These are phyloP conservation scores for Gryon sp. DNA, from an alignment of 1,140 invertebrate genomes.

Conservation along the genomic window DNA sequence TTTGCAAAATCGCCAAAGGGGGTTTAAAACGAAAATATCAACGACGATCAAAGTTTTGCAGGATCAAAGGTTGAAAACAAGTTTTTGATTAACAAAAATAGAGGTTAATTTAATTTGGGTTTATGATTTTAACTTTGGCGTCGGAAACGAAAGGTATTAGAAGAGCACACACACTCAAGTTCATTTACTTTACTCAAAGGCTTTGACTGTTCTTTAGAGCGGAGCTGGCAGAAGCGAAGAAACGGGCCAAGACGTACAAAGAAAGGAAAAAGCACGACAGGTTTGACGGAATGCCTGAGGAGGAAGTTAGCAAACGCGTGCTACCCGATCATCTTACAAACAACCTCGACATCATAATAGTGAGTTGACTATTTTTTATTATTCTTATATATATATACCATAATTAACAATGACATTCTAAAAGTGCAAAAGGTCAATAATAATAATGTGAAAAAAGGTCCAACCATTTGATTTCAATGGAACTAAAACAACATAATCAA, in stretches of 20 bases:
- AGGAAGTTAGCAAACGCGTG: constrained; percentile 94
- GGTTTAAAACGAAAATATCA: constrained; percentile 11
- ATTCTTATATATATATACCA: constrained; percentile 29
- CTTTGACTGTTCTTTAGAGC: constrained; percentile 78
- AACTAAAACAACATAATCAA: too few species aligned
- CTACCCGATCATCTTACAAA: constrained; percentile 95
- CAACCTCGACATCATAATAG: constrained; percentile 98
- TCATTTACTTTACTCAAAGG: constrained; percentile 58
- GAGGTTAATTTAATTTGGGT: constrained; percentile 51
- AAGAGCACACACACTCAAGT: constrained; percentile 48
- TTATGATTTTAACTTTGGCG: constrained; percentile 54
- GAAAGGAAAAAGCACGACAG: constrained; percentile 96
- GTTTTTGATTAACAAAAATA: constrained; percentile 47
- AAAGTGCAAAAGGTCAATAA: too few species aligned
- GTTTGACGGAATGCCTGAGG: constrained; percentile 98
- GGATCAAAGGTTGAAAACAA: constrained; percentile 18
- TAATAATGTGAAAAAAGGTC: background rate
- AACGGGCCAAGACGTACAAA: constrained; percentile 86
- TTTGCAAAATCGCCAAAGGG: constrained; percentile 1
- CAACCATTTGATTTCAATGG: constrained; percentile 2
- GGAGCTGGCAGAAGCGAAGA: constrained; percentile 84
- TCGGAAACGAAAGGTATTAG: constrained; percentile 47
- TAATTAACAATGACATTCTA: constrained; percentile 25
- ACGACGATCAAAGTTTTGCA: constrained; percentile 32
- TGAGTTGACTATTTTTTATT: constrained; percentile 84